A percentile compares a stretch with the other conserved stretches of the same genome.
Evolutionary conservation across 1,140 invertebrate species (phyloP).

Genomic region (Megathymus violae): DNA sequence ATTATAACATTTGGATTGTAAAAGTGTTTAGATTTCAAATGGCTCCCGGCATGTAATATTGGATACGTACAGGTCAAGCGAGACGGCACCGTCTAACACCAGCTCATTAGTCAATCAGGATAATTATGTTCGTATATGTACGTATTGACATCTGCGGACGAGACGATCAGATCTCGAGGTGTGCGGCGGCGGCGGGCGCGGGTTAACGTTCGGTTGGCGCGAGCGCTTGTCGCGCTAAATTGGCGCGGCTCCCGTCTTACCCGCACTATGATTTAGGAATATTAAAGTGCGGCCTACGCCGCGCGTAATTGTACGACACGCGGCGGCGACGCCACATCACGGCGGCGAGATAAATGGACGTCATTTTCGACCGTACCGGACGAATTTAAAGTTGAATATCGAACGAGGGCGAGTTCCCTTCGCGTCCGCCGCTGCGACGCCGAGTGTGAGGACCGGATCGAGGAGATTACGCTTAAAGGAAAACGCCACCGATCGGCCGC

Average conservation of each 20-base stretch:
- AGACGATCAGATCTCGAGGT: too few species aligned
- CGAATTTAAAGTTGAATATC: not conserved
- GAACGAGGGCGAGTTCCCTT: not conserved
- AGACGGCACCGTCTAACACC: too few species aligned
- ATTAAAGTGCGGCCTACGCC: conserved; percentile 47
- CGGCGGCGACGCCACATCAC: conserved; percentile 26
- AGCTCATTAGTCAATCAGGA: too few species aligned
- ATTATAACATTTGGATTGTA: too few species aligned
- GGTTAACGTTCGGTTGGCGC: too few species aligned
- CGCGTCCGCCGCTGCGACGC: not conserved
- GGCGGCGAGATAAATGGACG: not conserved
- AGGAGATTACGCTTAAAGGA: conserved; percentile 34
- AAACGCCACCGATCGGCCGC: conserved; percentile 27
- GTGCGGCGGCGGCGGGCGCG: too few species aligned
- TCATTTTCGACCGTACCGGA: not conserved
- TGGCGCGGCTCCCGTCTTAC: conserved; percentile 54
- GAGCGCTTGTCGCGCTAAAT: conserved; percentile 46
- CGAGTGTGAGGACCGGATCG: conserved; percentile 21
- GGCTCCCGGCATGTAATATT: too few species aligned
- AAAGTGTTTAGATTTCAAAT: too few species aligned
- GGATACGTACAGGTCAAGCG: too few species aligned
- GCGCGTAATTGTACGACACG: conserved; percentile 38
- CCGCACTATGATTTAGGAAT: conserved; percentile 57
- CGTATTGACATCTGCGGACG: too few species aligned
- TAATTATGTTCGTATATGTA: too few species aligned